Conservation (phyloP, 2,113 vertebrate species). For the Phrynosoma blainvillii region DNA sequence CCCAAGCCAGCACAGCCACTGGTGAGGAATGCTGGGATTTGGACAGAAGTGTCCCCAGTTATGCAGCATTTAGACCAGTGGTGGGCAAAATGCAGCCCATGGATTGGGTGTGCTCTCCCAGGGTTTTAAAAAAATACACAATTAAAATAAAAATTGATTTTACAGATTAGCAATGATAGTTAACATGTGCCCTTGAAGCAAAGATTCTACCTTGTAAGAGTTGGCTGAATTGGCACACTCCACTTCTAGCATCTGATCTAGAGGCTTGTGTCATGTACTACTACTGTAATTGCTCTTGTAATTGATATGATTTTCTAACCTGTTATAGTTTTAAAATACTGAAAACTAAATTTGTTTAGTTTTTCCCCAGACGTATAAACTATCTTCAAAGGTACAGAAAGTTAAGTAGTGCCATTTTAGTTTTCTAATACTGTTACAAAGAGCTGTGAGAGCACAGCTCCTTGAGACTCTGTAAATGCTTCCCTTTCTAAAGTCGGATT, state of each 20-base stretch:
- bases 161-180: not conserved
- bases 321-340: conserved; percentile 13
- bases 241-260: not conserved
- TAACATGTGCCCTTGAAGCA: conserved; percentile 10
- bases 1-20: no score
- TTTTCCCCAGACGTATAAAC: not conserved
- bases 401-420: conserved; percentile 24
- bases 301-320: conserved; percentile 12
- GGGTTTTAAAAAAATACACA: no score
- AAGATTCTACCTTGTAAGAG: not conserved
- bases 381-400: not conserved
- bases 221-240: not conserved
- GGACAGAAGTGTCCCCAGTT: not conserved
- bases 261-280: not conserved
- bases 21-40: no score
- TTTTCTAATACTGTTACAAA: conserved; percentile 13
- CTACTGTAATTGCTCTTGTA: not conserved
- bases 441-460: not conserved
- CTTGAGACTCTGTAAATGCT: not conserved
- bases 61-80: not conserved
- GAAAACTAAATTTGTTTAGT: not conserved
- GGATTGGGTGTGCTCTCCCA: no score
- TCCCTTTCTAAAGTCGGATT: not conserved
- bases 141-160: not conserved
- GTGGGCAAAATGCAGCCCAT: no score